phyloP scores from a whole-genome alignment of 2,888 invertebrate genomes.

The Steinernema carpocapsae region DNA sequence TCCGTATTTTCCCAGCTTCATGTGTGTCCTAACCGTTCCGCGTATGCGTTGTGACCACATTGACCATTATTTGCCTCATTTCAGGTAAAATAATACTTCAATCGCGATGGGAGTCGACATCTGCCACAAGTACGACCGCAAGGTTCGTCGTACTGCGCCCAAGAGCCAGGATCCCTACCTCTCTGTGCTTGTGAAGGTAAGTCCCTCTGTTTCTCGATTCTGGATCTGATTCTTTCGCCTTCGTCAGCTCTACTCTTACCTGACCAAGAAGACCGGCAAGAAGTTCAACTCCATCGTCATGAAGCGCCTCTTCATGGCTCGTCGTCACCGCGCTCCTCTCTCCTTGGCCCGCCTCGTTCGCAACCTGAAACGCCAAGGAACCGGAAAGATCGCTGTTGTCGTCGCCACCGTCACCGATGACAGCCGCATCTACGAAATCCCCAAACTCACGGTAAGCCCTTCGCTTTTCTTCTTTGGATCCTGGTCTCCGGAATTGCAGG shows the following conservation, averaged over 20 bases:
- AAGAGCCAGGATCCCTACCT: slow-evolving; percentile 97
- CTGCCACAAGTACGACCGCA: slow-evolving; percentile 97
- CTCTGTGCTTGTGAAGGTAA: slow-evolving; percentile 93
- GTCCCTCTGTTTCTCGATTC: slow-evolving; percentile 72
- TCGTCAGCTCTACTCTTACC: slow-evolving; percentile 90
- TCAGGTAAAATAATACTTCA: too few species aligned
- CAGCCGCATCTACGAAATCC: slow-evolving; percentile 84
- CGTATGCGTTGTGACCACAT: too few species aligned
- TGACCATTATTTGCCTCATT: too few species aligned
- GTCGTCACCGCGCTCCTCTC: slow-evolving; percentile 89
- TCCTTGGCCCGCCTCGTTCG: slow-evolving; percentile 83
- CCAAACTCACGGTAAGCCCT: slow-evolving; percentile 81
- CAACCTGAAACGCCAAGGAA: slow-evolving; percentile 50
- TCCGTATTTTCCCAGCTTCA: too few species aligned
- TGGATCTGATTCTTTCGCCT: neutral
- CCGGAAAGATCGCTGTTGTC: slow-evolving; percentile 84
- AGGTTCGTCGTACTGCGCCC: slow-evolving; percentile 95
- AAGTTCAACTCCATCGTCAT: slow-evolving; percentile 95
- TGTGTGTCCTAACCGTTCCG: too few species aligned
- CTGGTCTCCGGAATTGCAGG: slow-evolving; percentile 35
- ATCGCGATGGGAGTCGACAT: slow-evolving; percentile 99
- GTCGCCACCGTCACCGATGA: slow-evolving; percentile 96
- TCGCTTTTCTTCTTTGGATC: neutral
- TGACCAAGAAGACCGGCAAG: slow-evolving; percentile 91
- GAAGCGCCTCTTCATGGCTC: slow-evolving; percentile 95